Evolutionary conservation across 2,113 vertebrate species (phyloP).

Genomic region (Amblyornis subalaris): DNA sequence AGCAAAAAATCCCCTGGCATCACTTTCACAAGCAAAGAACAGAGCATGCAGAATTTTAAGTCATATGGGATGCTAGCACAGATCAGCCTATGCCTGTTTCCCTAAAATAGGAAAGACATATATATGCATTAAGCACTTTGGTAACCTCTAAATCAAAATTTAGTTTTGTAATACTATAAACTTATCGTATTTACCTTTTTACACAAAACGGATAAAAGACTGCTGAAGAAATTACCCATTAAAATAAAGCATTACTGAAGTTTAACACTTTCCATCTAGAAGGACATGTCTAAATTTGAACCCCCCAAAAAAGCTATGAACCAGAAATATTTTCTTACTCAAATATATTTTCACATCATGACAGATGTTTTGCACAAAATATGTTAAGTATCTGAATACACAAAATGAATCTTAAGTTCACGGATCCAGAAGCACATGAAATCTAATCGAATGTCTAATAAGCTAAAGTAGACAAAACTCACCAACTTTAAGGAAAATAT

Average conservation of each 20-base stretch:
- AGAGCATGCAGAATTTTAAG: neutral
- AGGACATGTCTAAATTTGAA: neutral
- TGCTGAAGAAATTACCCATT: neutral
- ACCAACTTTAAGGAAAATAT: neutral
- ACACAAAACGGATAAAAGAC: neutral
- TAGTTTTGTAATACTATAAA: neutral
- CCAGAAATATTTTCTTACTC: neutral
- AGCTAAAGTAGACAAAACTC: neutral
- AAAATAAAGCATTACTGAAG: neutral
- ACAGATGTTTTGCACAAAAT: constrained; percentile 13
- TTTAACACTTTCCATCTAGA: neutral
- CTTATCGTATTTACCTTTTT: neutral
- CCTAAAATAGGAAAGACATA: neutral
- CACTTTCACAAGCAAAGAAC: neutral
- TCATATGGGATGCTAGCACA: neutral
- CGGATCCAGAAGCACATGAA: neutral
- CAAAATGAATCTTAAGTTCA: neutral
- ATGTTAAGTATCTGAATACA: neutral
- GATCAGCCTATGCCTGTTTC: neutral
- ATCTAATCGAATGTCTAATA: neutral
- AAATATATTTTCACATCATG: neutral
- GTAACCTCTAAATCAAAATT: neutral
- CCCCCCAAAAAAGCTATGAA: neutral
- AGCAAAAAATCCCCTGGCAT: too few species aligned
- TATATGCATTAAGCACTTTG: neutral